A percentile compares a stretch with the other conserved stretches of the same genome.
Evolutionary conservation across 2,888 invertebrate genomes (phyloP).

Genomic region (Pomacea canaliculata): DNA sequence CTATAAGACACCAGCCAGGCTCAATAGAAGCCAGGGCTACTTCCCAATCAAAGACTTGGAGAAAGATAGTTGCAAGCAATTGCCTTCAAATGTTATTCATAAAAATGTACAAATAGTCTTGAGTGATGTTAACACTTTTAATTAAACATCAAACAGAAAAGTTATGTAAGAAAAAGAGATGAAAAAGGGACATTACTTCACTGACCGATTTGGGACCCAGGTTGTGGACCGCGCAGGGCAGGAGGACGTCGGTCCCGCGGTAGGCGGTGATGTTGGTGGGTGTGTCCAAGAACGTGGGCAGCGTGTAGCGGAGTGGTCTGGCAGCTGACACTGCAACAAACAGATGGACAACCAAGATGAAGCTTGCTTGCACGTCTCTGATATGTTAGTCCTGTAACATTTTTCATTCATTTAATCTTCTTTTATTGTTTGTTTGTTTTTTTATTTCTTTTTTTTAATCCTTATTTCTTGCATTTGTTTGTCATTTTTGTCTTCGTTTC

Average conservation of each 20-base stretch:
- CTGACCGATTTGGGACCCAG: slow-evolving; percentile 53
- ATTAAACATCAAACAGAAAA: too few relatives aligned
- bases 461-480: background rate
- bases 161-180: too few relatives aligned
- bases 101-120: too few relatives aligned
- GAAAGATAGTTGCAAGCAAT: too few relatives aligned
- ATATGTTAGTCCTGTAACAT: too few relatives aligned
- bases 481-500: background rate
- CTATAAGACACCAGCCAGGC: too few relatives aligned
- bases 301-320: slow-evolving; percentile 31
- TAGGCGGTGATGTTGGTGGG: slow-evolving; percentile 46
- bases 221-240: slow-evolving; percentile 53
- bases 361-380: background rate
- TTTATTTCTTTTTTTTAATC: slow-evolving; percentile 10
- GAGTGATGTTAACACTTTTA: too few relatives aligned
- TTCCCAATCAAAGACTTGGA: too few relatives aligned
- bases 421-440: background rate
- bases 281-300: slow-evolving; percentile 47
- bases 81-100: too few relatives aligned
- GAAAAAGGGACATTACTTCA: too few relatives aligned
- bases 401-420: background rate
- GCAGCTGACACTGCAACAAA: slow-evolving; percentile 33
- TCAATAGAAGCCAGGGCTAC: too few relatives aligned
- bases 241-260: slow-evolving; percentile 46
- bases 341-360: background rate